Evolutionary conservation across 2,888 invertebrate species (phyloP), one percentile per base, ranked within the genome.

Genomic region (Coelopa pilipes): DNA sequence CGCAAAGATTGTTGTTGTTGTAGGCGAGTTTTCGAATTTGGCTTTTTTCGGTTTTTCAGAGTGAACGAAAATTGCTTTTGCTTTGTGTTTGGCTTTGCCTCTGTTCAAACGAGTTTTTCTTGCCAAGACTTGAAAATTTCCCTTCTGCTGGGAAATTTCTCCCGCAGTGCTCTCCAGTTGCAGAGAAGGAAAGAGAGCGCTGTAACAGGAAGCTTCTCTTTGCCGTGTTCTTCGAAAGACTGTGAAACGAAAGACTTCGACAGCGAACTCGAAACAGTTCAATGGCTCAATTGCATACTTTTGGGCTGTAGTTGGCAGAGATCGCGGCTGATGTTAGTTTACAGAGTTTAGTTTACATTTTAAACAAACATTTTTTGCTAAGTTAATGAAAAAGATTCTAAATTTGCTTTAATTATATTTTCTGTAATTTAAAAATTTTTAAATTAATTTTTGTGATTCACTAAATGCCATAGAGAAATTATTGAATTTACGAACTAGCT

Each of bases 161-260:
- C 21, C 34, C 15, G 13, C 13, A n/a, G 5, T 21, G 0, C 66
- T 66, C 50, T 34, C 13, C 12, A 21, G 11, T 49, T 34, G 34
- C 2, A 2, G 4, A 34, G 34, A 34, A 7, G 2, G 34, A 34
- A 7, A 34, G 34, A 34, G 34, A 34, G 7, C 7, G 5, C 17
- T 46, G 5, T 34, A 34, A 34, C 34, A 34, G 2, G 34, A 65
- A 65, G 15, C 13, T 24, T 19, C 21, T 24, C 66, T 66, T 46
- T 1, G 17, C 45, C 17, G 15, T 63, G 34, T 1, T 63, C 19
- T 66, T 66, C 49, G 13, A 24, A 24, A 15, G 4, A 3, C 19
- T 50, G 0, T 49, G 0, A 70, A 76, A 17, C 70, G 47, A 77
- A 77, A 75, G 76, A 76, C 75, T 75, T 59, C 72, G 63, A 72